Evolutionary conservation across 1,140 invertebrate genomes (phyloP), one percentile per base, ranked within the genome.

Genomic region (Alviniconcha marisindica): DNA sequence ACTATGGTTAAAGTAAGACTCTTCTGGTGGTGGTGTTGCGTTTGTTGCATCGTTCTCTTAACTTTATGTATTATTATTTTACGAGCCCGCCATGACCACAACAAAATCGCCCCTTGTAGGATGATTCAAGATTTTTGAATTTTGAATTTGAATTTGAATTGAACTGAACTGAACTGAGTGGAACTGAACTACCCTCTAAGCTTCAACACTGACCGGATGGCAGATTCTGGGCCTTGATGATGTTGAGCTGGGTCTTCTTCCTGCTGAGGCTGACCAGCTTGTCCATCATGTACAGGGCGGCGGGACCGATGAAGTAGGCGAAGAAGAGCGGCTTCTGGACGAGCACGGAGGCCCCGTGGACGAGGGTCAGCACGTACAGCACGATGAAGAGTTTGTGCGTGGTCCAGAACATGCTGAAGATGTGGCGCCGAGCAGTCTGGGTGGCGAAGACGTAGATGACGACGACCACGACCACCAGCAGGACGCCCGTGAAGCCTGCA

Each of bases 401-500:
- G 24, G 96, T 95, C 97, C 98, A 99, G 93, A 99, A 99, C 14
- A 90, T 87, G 81, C 88, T 91, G 86, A 92, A 92, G 73, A 93
- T 92, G 93, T 97, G 99, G 81, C 97, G 97, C 3, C 99, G 94
- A 42, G 99, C 97, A 2, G 95, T 96, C 0, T 98, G 97, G 92
- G 99, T 98, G 0, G 99, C 98, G 92, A 99, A 99, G 0, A 99
- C 96, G 91, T 99, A 99, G 81, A 99, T 99, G 66, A 99, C 96
- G 88, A 96, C 97, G 95, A 99, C 98, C 33, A 99, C 95, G 56
- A 98, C 94, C 89, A 99, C 99, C 0, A 99, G 94, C 1, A 98
- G 88, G 0, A 99, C 96, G n/a, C 99, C 99, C 0, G 98, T 99
- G 15, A 99, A 92, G 83, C 98, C 97, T 97, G 93, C 2, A 95